These are phyloP conservation scores for Pseudochirops corinnae DNA, from an alignment of 2,797 vertebrate genomes.

Conservation along the genomic window DNA sequence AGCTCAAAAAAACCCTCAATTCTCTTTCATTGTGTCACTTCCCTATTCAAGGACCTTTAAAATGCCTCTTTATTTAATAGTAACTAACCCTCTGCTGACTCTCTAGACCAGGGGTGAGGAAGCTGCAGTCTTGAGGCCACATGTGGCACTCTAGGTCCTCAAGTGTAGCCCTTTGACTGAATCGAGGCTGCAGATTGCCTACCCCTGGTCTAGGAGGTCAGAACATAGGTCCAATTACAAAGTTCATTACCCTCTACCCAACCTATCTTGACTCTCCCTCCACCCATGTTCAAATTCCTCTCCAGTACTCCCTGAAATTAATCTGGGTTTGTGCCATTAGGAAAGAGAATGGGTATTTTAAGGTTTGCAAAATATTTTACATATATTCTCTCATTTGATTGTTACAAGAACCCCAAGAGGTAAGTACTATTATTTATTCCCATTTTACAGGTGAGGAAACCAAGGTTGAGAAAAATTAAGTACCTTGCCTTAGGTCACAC, in stretches of 20 bases:
- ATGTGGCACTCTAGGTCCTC: too few relatives aligned
- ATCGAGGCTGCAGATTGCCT: too few relatives aligned
- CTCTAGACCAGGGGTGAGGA: neutral
- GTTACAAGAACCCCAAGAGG: neutral
- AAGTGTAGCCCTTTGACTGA: too few relatives aligned
- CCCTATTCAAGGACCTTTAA: neutral
- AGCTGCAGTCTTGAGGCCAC: too few relatives aligned
- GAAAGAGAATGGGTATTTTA: neutral
- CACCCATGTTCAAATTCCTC: neutral
- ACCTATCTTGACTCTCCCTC: neutral
- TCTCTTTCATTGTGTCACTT: slow-evolving; percentile 26
- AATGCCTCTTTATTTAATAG: neutral
- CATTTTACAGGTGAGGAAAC: neutral
- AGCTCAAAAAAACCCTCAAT: slow-evolving; percentile 38
- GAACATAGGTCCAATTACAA: slow-evolving; percentile 22
- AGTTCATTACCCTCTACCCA: slow-evolving; percentile 39
- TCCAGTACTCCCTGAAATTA: neutral
- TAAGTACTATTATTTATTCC: neutral
- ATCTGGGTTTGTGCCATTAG: slow-evolving; percentile 26
- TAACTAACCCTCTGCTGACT: neutral
- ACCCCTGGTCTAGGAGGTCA: neutral
- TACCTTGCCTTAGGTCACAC: neutral
- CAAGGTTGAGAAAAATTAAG: neutral
- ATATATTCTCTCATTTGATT: neutral
- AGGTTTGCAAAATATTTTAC: neutral